A percentile compares a stretch with the other conserved stretches of the same genome.
These are phyloP conservation scores for Chionomys nivalis DNA, from an alignment of 2,113 vertebrate species.

Conservation along the genomic window DNA sequence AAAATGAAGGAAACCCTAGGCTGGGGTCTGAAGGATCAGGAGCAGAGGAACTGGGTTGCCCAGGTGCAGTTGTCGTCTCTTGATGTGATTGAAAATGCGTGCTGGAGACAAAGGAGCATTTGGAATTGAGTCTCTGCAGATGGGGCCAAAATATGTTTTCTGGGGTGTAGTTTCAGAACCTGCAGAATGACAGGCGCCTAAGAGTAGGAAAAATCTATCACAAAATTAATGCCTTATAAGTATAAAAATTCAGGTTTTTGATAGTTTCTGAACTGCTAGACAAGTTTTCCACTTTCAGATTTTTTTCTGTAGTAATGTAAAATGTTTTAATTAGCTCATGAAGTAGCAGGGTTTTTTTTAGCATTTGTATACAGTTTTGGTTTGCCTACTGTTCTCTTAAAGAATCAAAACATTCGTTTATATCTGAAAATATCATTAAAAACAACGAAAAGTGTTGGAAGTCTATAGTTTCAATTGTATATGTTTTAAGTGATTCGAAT, in stretches of 20 bases:
- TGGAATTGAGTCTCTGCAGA: neutral
- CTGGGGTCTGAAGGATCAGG: neutral
- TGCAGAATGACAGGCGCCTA: neutral
- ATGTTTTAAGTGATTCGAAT: neutral
- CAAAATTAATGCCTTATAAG: neutral
- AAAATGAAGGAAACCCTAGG: slow-evolving; percentile 11
- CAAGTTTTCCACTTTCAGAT: neutral
- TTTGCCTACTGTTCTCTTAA: neutral
- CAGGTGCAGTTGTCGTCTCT: neutral
- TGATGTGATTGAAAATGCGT: neutral
- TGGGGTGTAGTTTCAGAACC: neutral
- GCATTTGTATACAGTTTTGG: neutral
- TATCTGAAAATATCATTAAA: neutral
- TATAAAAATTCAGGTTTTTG: neutral
- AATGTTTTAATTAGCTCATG: neutral
- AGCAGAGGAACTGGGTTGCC: neutral
- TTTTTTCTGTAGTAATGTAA: neutral
- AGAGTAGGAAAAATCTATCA: neutral
- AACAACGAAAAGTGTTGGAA: neutral
- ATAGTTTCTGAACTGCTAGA: neutral
- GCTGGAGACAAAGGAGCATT: neutral
- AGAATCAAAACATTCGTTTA: neutral
- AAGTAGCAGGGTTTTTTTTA: neutral
- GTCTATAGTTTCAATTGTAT: neutral
- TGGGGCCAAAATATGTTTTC: neutral